Evolutionary conservation across 2,888 invertebrate species (phyloP), one percentile per base, ranked within the genome.

Genomic region (Smittia aterrima): DNA sequence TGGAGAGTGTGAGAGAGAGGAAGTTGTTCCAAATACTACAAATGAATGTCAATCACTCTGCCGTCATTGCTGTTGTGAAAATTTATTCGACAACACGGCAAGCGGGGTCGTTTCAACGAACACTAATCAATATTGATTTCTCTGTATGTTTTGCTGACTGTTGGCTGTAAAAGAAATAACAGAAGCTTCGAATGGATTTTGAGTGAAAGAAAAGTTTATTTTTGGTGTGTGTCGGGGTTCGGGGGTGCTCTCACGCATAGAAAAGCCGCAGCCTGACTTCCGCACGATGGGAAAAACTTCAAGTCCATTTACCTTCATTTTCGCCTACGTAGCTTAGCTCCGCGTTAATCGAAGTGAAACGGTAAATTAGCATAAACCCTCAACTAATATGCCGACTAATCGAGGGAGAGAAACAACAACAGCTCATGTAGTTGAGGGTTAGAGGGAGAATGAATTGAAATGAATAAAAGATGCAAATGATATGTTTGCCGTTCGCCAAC

Each of bases 91-190:
- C n/a, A 58, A 58, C 18, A 58, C 22, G 20, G 18, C 20, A 22
- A 20, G 18, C n/a, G 58, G 1, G n/a, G 58, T 3, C 58, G 20
- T 22, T 58, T 58, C 58, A 27, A 22, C 67, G 54, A 18, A 70
- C 70, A 70, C 70, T 70, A 70, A 70, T 70, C 53, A 54, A 70
- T 70, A 70, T 70, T 70, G 70, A 70, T 70, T 70, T 70, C 24
- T 13, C 27, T 64, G 13, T 20, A 58, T 22, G 22, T 58, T 58
- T 18, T 18, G 58, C 58, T 58, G 58, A 58, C 58, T 58, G 38
- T 38, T 38, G 11, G 47, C 11, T 58, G 58, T 58, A 58, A 58
- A 20, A 58, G 20, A 32, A 32, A 32, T 32, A 32, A 32, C 20
- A 20, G 9, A 58, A 20, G 58, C n/a, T 32, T 32, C 22, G 58